A percentile compares a stretch with the other conserved stretches of the same genome.
These are phyloP conservation scores for Maniola jurtina DNA, from an alignment of 1,140 invertebrate genomes.

Conservation along the genomic window DNA sequence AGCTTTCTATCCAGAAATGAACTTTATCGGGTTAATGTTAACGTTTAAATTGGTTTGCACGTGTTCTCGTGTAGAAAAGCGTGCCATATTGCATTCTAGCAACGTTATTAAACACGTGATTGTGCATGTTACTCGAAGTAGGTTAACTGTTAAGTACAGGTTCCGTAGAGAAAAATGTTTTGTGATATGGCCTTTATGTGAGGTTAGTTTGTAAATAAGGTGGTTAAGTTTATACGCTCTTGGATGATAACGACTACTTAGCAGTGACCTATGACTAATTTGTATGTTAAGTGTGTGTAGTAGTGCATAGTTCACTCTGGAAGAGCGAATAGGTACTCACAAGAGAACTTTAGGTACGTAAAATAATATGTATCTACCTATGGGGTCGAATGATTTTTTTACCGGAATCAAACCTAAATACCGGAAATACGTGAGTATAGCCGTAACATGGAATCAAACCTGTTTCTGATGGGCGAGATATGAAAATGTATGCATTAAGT, in stretches of 20 bases:
- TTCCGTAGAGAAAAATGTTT: constrained; percentile 25
- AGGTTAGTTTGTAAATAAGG: neutral
- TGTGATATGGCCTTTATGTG: constrained; percentile 9
- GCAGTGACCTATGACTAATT: too few species aligned
- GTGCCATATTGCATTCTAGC: constrained; percentile 38
- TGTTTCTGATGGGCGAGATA: too few species aligned
- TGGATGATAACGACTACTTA: neutral
- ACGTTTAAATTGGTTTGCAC: constrained; percentile 11
- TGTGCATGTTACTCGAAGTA: constrained; percentile 43
- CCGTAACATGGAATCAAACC: too few species aligned
- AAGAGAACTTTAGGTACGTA: too few species aligned
- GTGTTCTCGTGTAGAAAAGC: constrained; percentile 10
- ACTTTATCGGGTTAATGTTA: neutral
- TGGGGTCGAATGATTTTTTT: too few species aligned
- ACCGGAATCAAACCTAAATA: too few species aligned
- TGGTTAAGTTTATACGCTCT: neutral
- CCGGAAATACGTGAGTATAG: too few species aligned
- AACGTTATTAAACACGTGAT: constrained; percentile 46
- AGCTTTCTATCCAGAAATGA: constrained; percentile 3
- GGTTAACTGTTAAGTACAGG: constrained; percentile 39
- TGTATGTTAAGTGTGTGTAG: too few species aligned
- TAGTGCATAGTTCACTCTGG: too few species aligned
- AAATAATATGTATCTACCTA: too few species aligned
- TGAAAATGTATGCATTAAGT: too few species aligned
- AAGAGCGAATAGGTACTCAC: too few species aligned